Percentiles rank a stretch among this genome's conserved stretches.
Evolutionary conservation across 2,113 vertebrate species (phyloP).

Genomic region (Siphamia tubifer): DNA sequence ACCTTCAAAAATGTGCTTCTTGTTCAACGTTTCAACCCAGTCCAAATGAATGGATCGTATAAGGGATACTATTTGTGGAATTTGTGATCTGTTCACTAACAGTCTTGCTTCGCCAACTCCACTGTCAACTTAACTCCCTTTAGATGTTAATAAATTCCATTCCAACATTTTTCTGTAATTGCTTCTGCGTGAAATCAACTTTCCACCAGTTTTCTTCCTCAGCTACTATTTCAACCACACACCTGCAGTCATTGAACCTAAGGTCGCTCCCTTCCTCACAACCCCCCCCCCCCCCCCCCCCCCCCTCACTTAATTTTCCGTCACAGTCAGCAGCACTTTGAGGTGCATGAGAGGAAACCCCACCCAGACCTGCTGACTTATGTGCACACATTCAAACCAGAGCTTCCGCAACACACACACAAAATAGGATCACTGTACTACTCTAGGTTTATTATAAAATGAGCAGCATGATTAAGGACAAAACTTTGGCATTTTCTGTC

Average conservation of each 20-base stretch:
- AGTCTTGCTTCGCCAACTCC: not conserved
- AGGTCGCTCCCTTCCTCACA: not conserved
- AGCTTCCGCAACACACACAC: constrained; percentile 3
- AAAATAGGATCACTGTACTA: not conserved
- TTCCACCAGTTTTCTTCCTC: constrained; percentile 17
- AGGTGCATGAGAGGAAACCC: constrained; percentile 43
- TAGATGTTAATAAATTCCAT: constrained; percentile 15
- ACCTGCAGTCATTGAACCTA: constrained; percentile 5
- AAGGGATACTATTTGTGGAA: not conserved
- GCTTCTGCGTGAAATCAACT: constrained; percentile 7
- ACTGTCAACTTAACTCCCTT: not conserved
- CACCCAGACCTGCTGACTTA: constrained; percentile 39
- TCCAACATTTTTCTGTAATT: constrained; percentile 34
- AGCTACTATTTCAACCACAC: constrained; percentile 11
- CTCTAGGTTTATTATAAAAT: not conserved
- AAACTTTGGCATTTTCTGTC: not conserved
- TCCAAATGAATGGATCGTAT: too few species aligned
- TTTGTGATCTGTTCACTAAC: not conserved
- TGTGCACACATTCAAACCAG: not conserved
- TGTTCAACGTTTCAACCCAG: too few species aligned
- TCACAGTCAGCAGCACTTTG: constrained; percentile 50
- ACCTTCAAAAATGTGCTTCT: too few species aligned
- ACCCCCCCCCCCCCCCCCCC: not conserved
- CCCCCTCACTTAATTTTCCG: constrained; percentile 34
- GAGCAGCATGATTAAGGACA: not conserved